phyloP scores from a whole-genome alignment of 2,888 invertebrate genomes.

The Xiphydria camelus region DNA sequence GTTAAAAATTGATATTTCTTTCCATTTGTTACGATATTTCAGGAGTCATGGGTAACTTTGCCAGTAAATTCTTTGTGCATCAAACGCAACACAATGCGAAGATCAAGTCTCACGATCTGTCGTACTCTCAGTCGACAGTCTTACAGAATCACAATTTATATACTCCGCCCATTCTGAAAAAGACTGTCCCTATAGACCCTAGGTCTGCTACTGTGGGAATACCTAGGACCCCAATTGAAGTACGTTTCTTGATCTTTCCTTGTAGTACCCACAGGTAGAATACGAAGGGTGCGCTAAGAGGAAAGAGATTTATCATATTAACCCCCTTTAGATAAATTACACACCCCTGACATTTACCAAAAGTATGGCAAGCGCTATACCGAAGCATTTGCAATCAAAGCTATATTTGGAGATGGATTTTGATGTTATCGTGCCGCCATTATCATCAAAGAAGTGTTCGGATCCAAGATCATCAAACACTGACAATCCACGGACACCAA shows the following conservation, averaged over 20 bases:
- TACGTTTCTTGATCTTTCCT: conserved; percentile 10
- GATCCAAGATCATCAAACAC: conserved; percentile 28
- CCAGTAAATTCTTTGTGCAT: conserved; percentile 27
- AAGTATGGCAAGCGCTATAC: conserved; percentile 36
- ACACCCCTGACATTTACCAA: conserved; percentile 25
- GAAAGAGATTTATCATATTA: conserved; percentile 8
- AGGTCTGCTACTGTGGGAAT: conserved; percentile 43
- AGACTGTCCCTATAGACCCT: conserved; percentile 33
- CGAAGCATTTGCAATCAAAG: conserved; percentile 40
- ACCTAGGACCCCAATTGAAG: conserved; percentile 42
- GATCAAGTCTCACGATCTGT: conserved; percentile 10
- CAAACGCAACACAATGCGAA: conserved; percentile 21
- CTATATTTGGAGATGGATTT: conserved; percentile 48
- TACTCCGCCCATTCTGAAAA: conserved; percentile 32
- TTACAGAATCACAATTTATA: conserved; percentile 18
- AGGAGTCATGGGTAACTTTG: conserved; percentile 38
- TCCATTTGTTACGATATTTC: too few relatives aligned
- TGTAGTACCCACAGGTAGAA: not conserved
- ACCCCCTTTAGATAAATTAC: conserved; percentile 22
- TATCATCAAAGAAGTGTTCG: conserved; percentile 27
- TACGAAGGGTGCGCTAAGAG: too few relatives aligned
- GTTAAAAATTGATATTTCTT: too few relatives aligned
- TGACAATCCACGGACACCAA: conserved; percentile 26
- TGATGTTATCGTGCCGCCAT: conserved; percentile 31
- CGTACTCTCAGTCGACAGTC: conserved; percentile 5